Evolutionary conservation across 2,797 vertebrate species (phyloP), one percentile per base, ranked within the genome.

Genomic region (Hyperoplus lanceolatus): DNA sequence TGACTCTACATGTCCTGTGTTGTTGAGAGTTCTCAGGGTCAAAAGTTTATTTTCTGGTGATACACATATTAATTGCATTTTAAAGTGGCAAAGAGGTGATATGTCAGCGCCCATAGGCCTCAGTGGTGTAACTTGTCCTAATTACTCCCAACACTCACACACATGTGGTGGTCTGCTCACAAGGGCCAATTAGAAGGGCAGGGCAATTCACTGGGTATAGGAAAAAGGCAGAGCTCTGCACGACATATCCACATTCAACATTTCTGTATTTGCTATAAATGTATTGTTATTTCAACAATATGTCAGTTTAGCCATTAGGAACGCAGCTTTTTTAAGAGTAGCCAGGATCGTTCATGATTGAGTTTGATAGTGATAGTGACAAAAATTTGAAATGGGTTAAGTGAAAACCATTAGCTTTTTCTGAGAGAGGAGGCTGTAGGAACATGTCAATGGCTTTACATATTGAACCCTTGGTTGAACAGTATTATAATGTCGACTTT

Each of bases 161-260:
- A 70, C 70, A 57, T 90, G 88, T 84, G 63, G 83, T 87, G 83
- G 75, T 80, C 78, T 81, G 73, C 86, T 89, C 80, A 83, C 70
- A 92, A 91, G 62, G 77, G 75, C 87, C 91, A 92, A 92, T 93
- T 92, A 87, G 87, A 89, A 85, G 81, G 89, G 60, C 75, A 87
- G 84, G 82, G 79, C 80, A 69, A 81, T 86, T 86, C 81, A 49
- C 73, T 65, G 51, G 74, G 70, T 71, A 71, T 29, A 29, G 29
- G 77, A 50, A 84, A 76, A 79, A 86, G 71, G 70, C 64, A 77
- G 71, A 5, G 51, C 66, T 58, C 62, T 65, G 63, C 67, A 59
- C 51, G 58, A 48, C 29, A 64, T 51, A 61, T 57, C 36, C 38
- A 55, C 59, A 65, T 48, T 68, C 73, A 41, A 68, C 7, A 6